These are phyloP conservation scores for Nudaria mundana DNA, from an alignment of 2,888 invertebrate species.

Conservation along the genomic window DNA sequence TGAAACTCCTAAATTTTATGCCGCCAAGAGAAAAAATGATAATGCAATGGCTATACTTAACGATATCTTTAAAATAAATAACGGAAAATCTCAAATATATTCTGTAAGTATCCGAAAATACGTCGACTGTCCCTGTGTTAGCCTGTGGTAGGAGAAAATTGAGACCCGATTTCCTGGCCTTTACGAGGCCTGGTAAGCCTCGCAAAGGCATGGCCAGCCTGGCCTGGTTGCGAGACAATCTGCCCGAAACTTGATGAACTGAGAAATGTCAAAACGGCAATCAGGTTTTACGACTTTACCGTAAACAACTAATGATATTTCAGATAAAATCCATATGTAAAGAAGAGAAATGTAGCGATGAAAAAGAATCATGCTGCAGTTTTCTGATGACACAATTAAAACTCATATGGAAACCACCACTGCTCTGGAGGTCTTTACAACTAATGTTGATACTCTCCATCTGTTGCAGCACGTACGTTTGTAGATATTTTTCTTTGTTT, in stretches of 20 bases:
- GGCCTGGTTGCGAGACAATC: no score
- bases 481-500: no score
- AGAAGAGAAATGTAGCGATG: conserved; percentile 1
- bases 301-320: conserved; percentile 6
- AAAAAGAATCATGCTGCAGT: conserved; percentile 38
- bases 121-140: no score
- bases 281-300: neutral
- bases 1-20: conserved; percentile 86
- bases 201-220: no score
- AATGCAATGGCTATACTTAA: conserved; percentile 64
- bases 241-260: no score
- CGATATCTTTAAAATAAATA: conserved; percentile 21
- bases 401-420: conserved; percentile 64
- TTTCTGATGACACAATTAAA: conserved; percentile 65
- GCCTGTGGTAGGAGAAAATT: no score
- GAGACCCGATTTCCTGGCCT: no score
- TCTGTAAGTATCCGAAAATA: neutral
- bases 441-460: conserved; percentile 72
- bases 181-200: no score
- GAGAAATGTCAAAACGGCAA: no score
- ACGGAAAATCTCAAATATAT: conserved; percentile 7
- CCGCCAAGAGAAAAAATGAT: conserved; percentile 77
- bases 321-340: conserved; percentile 22
- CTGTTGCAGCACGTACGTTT: conserved; percentile 78
- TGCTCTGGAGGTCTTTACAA: conserved; percentile 63